Conservation (phyloP, 2,113 vertebrate species). For the Coptodon bakossiorum region DNA sequence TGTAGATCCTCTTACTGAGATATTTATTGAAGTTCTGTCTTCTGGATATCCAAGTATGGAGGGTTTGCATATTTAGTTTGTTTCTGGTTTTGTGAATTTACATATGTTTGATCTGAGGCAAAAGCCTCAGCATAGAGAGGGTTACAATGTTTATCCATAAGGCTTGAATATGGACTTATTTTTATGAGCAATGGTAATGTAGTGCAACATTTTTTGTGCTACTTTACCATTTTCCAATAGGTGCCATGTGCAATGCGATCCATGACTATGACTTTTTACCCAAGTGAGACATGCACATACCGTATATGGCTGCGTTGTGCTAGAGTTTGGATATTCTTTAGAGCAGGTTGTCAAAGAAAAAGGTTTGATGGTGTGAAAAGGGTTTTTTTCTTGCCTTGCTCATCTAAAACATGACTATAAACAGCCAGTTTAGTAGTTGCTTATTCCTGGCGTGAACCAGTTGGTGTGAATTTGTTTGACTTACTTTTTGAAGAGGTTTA, state of each 20-base stretch:
- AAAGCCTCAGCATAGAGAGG: background rate
- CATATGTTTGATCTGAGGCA: background rate
- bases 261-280: background rate
- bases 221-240: background rate
- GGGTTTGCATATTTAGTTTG: background rate
- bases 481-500: background rate
- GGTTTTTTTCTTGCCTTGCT: conserved; percentile 44
- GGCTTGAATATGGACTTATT: background rate
- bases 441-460: background rate
- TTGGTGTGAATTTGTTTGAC: background rate
- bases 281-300: background rate
- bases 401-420: background rate
- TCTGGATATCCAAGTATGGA: background rate
- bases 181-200: background rate
- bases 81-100: background rate
- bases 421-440: background rate
- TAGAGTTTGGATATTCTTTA: background rate
- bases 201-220: background rate
- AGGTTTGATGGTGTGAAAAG: background rate
- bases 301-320: background rate
- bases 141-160: background rate
- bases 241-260: background rate
- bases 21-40: background rate
- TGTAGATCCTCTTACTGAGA: background rate
- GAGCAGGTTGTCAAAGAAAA: conserved; percentile 6